Evolutionary conservation across 2,888 invertebrate genomes (phyloP).

Genomic region (Serrognathus titanus): DNA sequence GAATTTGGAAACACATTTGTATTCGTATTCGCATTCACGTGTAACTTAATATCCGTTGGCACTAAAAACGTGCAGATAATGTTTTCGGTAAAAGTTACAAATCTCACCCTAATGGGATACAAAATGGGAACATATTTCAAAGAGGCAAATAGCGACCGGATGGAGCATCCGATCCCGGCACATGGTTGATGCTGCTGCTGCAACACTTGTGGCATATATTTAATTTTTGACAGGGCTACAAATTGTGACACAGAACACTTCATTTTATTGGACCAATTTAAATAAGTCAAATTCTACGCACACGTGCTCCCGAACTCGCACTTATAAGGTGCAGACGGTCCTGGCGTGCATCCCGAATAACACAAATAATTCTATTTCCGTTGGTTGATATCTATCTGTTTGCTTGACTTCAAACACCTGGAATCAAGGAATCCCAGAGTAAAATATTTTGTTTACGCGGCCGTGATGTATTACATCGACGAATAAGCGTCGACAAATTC

Average conservation of each 20-base stretch:
- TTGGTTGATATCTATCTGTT: no score
- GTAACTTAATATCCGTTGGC: neutral
- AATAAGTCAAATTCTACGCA: neutral
- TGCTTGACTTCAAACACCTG: no score
- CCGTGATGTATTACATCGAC: no score
- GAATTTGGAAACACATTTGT: no score
- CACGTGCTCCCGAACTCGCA: neutral
- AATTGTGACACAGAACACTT: slow-evolving; percentile 10
- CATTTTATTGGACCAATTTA: neutral
- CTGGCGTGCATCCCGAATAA: no score
- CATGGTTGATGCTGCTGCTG: neutral
- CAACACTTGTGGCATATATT: slow-evolving; percentile 7
- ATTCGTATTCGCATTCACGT: no score
- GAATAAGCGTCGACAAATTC: no score
- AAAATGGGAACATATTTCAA: neutral
- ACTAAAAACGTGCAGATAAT: neutral
- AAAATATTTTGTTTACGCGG: no score
- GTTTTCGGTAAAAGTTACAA: neutral
- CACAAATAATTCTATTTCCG: no score
- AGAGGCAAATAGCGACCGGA: slow-evolving; percentile 1
- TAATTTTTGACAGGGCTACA: slow-evolving; percentile 11
- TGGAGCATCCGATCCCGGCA: neutral
- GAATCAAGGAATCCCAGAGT: no score
- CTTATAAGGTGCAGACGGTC: no score
- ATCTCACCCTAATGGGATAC: neutral